These are phyloP conservation scores for Eilema depressum DNA, from an alignment of 2,888 invertebrate genomes.

Conservation along the genomic window DNA sequence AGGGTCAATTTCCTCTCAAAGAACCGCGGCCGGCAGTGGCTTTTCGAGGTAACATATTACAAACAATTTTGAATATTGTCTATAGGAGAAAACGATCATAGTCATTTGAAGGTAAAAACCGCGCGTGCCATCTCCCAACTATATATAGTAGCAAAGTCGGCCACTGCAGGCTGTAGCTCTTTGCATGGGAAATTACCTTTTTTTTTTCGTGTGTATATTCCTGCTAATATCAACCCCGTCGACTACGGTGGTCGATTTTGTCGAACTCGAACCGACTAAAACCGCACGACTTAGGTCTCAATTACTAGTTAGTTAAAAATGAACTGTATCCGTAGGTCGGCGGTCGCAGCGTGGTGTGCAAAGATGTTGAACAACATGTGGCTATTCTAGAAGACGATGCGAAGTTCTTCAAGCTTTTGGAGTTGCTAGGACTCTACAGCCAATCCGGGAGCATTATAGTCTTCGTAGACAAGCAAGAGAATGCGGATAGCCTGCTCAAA, in stretches of 20 bases:
- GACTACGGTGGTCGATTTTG: too few relatives aligned
- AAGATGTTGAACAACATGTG: slow-evolving; percentile 98
- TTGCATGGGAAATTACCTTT: too few relatives aligned
- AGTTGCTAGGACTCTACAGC: slow-evolving; percentile 98
- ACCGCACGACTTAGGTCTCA: not conserved
- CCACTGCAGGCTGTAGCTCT: too few relatives aligned
- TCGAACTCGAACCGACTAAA: not conserved
- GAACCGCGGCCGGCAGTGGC: too few relatives aligned
- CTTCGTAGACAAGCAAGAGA: slow-evolving; percentile 99
- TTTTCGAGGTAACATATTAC: too few relatives aligned
- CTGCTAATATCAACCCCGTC: too few relatives aligned
- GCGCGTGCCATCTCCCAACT: too few relatives aligned
- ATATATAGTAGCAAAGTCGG: too few relatives aligned
- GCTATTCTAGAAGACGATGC: slow-evolving; percentile 98
- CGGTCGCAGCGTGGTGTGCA: slow-evolving; percentile 98
- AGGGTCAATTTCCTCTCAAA: too few relatives aligned
- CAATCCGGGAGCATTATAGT: slow-evolving; percentile 97
- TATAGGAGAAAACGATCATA: too few relatives aligned
- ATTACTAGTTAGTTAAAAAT: not conserved
- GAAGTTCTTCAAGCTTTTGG: slow-evolving; percentile 98
- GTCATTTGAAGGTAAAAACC: too few relatives aligned
- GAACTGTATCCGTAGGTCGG: slow-evolving; percentile 88
- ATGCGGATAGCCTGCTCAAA: slow-evolving; percentile 96
- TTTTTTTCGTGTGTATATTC: not conserved
- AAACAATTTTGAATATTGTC: too few relatives aligned